A percentile compares a stretch with the other conserved stretches of the same genome.
phyloP scores from a whole-genome alignment of 1,140 invertebrate species.

The Drosophila tristis region DNA sequence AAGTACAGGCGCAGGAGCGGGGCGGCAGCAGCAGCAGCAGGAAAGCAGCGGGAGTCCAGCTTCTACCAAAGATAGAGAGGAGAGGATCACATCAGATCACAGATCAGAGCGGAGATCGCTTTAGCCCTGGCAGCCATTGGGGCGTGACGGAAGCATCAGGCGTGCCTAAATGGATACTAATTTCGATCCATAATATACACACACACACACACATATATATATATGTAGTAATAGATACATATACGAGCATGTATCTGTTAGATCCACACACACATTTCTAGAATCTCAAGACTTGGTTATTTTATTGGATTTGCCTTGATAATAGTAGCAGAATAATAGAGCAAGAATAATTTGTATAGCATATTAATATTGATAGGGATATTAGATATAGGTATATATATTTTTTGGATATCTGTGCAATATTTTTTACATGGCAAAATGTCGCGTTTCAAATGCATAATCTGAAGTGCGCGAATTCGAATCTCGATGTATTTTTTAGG shows the following conservation, averaged over 20 bases:
- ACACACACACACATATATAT: constrained; percentile 49
- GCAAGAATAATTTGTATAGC: too few relatives aligned
- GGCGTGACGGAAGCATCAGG: constrained; percentile 11
- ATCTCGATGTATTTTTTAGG: constrained; percentile 55
- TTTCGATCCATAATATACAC: constrained; percentile 21
- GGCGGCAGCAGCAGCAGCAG: constrained; percentile 8
- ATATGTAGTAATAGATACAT: constrained; percentile 19
- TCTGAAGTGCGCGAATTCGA: constrained; percentile 60
- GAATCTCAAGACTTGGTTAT: constrained; percentile 77
- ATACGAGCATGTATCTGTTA: constrained; percentile 22
- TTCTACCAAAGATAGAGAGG: constrained; percentile 50
- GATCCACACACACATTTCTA: constrained; percentile 46
- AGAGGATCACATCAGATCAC: constrained; percentile 29
- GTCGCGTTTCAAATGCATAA: constrained; percentile 39
- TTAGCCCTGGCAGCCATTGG: background rate
- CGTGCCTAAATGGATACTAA: constrained; percentile 64
- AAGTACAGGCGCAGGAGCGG: constrained; percentile 59
- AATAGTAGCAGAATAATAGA: background rate
- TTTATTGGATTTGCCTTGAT: constrained; percentile 29
- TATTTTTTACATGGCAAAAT: constrained; percentile 66
- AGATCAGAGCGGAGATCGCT: constrained; percentile 1
- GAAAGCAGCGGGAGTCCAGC: constrained; percentile 21
- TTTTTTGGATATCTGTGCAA: constrained; percentile 64
- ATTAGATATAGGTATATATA: constrained; percentile 34
- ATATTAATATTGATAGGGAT: constrained; percentile 14